Conservation (phyloP, 2,113 vertebrate genomes). For the Microcebus tavaratra region DNA sequence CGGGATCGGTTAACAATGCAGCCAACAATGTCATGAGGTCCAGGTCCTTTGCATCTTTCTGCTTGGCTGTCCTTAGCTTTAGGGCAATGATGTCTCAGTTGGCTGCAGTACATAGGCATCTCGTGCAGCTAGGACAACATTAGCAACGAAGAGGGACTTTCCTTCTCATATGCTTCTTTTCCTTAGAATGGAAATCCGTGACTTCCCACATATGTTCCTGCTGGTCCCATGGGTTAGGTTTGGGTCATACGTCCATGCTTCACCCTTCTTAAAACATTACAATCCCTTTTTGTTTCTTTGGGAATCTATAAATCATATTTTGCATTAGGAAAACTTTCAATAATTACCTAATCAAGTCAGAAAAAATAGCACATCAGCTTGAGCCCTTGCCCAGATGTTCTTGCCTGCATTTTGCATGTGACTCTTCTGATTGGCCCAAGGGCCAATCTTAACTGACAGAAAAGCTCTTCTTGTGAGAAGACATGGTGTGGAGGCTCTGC, state of each 20-base stretch:
- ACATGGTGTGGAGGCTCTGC: not conserved
- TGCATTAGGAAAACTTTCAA: not conserved
- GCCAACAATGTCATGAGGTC: not conserved
- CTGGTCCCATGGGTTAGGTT: not conserved
- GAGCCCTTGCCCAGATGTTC: not conserved
- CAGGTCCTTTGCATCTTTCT: not conserved
- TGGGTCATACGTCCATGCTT: not conserved
- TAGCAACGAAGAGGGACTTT: not conserved
- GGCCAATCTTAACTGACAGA: not conserved
- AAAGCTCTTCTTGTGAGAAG: not conserved
- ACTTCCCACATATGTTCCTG: not conserved
- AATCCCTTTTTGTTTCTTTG: not conserved
- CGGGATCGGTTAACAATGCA: not conserved
- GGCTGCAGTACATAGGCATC: not conserved
- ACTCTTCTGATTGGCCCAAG: not conserved
- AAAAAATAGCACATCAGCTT: not conserved
- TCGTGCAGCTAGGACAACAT: not conserved
- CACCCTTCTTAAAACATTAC: not conserved
- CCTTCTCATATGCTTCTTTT: not conserved
- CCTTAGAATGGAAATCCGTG: not conserved
- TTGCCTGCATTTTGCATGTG: not conserved
- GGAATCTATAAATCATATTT: slow-evolving; percentile 14
- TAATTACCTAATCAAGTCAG: not conserved
- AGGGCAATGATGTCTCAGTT: not conserved
- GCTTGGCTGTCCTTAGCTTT: not conserved